Conservation (phyloP, 2,797 vertebrate genomes). For the Crypturellus tataupa region DNA sequence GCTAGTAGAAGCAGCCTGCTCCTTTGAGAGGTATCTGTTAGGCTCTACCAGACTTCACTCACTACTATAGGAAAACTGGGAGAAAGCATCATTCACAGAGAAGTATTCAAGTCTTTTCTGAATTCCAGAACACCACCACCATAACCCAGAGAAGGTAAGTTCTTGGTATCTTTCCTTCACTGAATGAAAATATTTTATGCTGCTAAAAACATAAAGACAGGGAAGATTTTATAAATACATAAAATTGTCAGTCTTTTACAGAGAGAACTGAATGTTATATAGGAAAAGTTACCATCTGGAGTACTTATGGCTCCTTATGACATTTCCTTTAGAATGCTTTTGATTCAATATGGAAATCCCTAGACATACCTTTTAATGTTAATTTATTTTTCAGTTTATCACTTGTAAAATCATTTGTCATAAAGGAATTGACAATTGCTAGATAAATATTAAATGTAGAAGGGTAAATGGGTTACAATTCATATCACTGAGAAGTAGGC, state of each 20-base stretch:
- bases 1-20: not conserved
- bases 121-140: not conserved
- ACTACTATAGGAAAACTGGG: not conserved
- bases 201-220: not conserved
- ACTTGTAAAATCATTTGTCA: not conserved
- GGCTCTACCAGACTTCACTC: not conserved
- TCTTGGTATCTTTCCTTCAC: not conserved
- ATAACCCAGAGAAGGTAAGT: not conserved
- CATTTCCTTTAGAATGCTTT: slow-evolving; percentile 51
- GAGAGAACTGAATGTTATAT: not conserved
- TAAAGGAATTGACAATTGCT: not conserved
- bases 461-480: slow-evolving; percentile 64
- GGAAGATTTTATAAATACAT: not conserved
- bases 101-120: not conserved
- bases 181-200: not conserved
- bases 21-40: not conserved
- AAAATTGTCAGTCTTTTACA: not conserved
- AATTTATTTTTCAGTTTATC: slow-evolving; percentile 51
- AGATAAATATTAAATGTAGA: slow-evolving; percentile 47
- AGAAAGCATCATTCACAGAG: not conserved
- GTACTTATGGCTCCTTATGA: slow-evolving; percentile 9
- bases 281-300: slow-evolving; percentile 42
- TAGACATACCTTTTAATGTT: slow-evolving; percentile 54
- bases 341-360: slow-evolving; percentile 27
- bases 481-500: not conserved